Base-by-base conservation (phyloP, 2,888 invertebrate genomes). In the Coleophora deauratella region DNA sequence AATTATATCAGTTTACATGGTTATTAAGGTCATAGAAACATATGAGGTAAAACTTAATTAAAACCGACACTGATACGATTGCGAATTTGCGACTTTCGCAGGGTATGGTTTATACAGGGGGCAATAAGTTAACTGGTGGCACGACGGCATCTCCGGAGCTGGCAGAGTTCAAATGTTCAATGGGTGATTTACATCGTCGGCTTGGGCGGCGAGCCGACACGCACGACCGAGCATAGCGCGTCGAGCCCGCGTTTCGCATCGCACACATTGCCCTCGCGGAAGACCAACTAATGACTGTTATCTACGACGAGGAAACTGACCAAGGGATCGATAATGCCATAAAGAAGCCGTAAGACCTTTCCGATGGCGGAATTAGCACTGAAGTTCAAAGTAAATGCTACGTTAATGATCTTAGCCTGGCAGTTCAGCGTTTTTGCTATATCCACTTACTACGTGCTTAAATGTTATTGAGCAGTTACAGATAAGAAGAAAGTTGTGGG, bases 141-240 rank as follows among this genome's bases (percentile, higher is more conserved):
- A 21, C 21, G 21, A 21, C 6, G 21, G 21, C 6, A 21, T 36
- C 27, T 27, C 12, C n/a, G n/a, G 11, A 14, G 36, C 27, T 36
- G 27, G 12, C 13, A 14, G 44, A 35, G 50, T 47, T 47, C 47
- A 50, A 50, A 46, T 47, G 50, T 59, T 52, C 52, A 53, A 50
- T 52, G 42, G 47, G 55, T 55, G 54, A 63, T 65, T 62, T 60
- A 61, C 52, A 47, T 44, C 42, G 42, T 21, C 43, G 42, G 47
- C 44, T 47, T 50, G 49, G 52, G 47, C 46, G 46, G 49, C 49
- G 50, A 55, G 46, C 54, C 53, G 72, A 71, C 67, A 67, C 64
- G 68, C 69, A 63, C 58, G 67, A 68, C 66, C 59, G 59, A 46
- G 55, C 56, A 72, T 72, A 70, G 71, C 62, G 65, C 66, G 62